phyloP scores from a whole-genome alignment of 2,888 invertebrate species.

The Aphidoletes aphidimyza region DNA sequence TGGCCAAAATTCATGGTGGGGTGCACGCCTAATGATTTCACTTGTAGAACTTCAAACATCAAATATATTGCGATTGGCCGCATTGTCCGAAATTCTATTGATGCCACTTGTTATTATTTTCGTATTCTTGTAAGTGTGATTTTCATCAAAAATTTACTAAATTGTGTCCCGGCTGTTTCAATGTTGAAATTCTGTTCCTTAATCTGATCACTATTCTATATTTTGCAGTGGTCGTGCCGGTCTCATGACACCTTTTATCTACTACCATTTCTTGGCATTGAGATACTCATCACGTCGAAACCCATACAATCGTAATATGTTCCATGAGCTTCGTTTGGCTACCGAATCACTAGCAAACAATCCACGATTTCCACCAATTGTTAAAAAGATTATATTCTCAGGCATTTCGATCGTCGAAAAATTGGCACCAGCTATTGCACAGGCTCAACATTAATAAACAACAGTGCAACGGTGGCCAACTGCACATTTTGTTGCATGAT shows the following conservation, averaged over 20 bases:
- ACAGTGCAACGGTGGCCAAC: not conserved
- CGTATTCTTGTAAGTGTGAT: slow-evolving; percentile 82
- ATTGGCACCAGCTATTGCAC: slow-evolving; percentile 75
- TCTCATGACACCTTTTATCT: slow-evolving; percentile 92
- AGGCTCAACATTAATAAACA: slow-evolving; percentile 53
- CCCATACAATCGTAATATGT: slow-evolving; percentile 94
- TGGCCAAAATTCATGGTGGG: slow-evolving; percentile 93
- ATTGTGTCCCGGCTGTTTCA: no score
- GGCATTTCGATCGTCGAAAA: slow-evolving; percentile 78
- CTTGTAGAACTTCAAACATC: slow-evolving; percentile 91
- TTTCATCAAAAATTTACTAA: not conserved
- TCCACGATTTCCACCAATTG: slow-evolving; percentile 75
- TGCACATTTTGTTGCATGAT: not conserved
- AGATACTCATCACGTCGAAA: slow-evolving; percentile 95
- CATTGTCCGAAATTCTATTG: slow-evolving; percentile 92
- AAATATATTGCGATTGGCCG: slow-evolving; percentile 89
- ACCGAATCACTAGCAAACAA: slow-evolving; percentile 76
- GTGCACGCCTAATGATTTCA: slow-evolving; percentile 84
- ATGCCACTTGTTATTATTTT: slow-evolving; percentile 85
- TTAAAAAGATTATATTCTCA: slow-evolving; percentile 71
- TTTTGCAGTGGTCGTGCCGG: slow-evolving; percentile 84
- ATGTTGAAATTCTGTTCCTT: slow-evolving; percentile 55
- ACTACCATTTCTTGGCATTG: slow-evolving; percentile 94
- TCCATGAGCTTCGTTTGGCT: slow-evolving; percentile 83
- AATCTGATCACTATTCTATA: slow-evolving; percentile 34